These are phyloP conservation scores for Etheostoma perlongum DNA, from an alignment of 2,797 vertebrate species.

Conservation along the genomic window DNA sequence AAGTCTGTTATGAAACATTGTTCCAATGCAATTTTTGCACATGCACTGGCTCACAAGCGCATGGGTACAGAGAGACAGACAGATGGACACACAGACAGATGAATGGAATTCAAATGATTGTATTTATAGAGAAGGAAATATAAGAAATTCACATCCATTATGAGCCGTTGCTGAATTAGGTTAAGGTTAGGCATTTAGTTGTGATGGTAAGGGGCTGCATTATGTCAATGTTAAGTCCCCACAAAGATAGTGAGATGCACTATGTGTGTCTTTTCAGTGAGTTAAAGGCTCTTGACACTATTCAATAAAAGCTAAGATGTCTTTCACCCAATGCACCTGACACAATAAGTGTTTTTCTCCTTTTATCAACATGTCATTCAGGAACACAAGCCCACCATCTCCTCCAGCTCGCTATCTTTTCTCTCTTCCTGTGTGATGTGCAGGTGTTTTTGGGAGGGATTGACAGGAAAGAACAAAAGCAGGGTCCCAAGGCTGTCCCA, in stretches of 20 bases:
- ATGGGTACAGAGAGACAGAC: background rate
- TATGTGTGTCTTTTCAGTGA: conserved; percentile 1
- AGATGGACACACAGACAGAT: conserved; percentile 6
- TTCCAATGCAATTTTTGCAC: conserved; percentile 52
- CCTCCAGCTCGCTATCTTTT: background rate
- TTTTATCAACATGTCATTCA: conserved; percentile 42
- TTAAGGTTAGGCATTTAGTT: too few relatives aligned
- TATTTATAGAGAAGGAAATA: conserved; percentile 11
- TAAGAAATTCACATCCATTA: conserved; percentile 17
- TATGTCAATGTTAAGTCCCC: too few relatives aligned
- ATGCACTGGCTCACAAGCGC: background rate
- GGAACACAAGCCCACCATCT: conserved; percentile 5
- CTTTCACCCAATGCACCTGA: conserved; percentile 39
- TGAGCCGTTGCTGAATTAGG: conserved; percentile 2
- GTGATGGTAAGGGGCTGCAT: too few relatives aligned
- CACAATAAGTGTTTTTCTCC: conserved; percentile 31
- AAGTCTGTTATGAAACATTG: conserved; percentile 62
- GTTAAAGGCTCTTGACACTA: conserved; percentile 31
- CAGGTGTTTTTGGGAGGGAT: background rate
- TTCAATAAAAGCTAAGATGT: conserved; percentile 39
- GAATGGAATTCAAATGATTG: conserved; percentile 34
- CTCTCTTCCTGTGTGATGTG: conserved; percentile 18
- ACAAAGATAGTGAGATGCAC: too few relatives aligned
- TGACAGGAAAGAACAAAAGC: conserved; percentile 24
- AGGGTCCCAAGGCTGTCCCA: conserved; percentile 7